phyloP scores from a whole-genome alignment of 2,888 invertebrate species.

The Apamea crenata region DNA sequence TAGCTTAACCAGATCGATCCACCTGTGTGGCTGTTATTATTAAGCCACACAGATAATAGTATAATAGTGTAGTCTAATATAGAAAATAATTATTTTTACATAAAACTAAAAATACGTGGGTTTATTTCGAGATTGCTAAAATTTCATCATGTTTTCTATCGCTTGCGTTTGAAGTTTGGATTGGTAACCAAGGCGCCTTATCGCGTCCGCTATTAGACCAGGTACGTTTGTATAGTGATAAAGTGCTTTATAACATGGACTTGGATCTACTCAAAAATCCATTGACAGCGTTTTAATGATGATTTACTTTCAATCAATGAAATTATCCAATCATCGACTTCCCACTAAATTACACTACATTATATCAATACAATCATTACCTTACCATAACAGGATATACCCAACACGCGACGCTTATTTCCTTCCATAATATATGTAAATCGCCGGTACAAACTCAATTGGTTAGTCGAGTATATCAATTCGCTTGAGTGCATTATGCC shows the following conservation, averaged over 20 bases:
- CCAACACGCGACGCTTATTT: constrained; percentile 43
- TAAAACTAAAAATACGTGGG: background rate
- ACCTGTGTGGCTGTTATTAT: too few relatives aligned
- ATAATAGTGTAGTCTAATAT: too few relatives aligned
- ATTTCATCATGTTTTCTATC: background rate
- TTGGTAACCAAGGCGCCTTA: background rate
- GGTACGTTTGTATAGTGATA: background rate
- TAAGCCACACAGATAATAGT: too few relatives aligned
- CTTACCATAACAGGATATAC: constrained; percentile 66
- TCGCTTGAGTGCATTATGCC: constrained; percentile 43
- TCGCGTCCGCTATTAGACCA: background rate
- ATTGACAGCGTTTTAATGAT: background rate
- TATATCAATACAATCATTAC: constrained; percentile 30
- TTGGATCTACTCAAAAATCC: background rate
- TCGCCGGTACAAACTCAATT: constrained; percentile 62
- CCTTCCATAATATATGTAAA: constrained; percentile 68
- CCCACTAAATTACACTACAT: constrained; percentile 28
- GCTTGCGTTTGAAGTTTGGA: background rate
- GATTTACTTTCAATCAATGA: background rate
- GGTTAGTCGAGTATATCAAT: constrained; percentile 47
- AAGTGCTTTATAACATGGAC: background rate
- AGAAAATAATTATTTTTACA: background rate
- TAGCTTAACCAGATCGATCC: too few relatives aligned
- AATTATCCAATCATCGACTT: background rate
- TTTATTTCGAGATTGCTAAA: background rate